These are phyloP conservation scores for Meteorus colon DNA, from an alignment of 2,888 invertebrate genomes.

Conservation along the genomic window DNA sequence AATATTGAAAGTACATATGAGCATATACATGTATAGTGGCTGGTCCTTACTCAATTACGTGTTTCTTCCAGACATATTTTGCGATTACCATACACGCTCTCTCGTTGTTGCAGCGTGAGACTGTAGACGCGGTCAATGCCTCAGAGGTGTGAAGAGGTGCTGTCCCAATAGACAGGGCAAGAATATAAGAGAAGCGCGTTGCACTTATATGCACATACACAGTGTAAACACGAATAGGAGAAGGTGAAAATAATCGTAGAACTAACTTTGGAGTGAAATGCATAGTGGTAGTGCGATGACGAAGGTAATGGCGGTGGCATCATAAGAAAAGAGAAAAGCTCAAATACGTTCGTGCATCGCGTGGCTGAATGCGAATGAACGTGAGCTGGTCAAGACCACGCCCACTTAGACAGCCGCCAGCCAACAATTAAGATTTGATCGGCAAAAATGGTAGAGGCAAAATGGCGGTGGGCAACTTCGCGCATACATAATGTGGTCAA, in stretches of 20 bases:
- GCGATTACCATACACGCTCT: constrained; percentile 62
- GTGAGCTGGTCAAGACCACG: constrained; percentile 66
- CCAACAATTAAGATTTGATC: constrained; percentile 74
- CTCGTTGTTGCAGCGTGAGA: constrained; percentile 49
- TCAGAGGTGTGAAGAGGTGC: not conserved
- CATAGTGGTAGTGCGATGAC: constrained; percentile 16
- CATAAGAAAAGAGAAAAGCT: constrained; percentile 59
- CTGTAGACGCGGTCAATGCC: constrained; percentile 10
- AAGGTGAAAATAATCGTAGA: constrained; percentile 47
- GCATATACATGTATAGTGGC: not conserved
- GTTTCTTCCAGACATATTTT: constrained; percentile 38
- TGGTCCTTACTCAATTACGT: constrained; percentile 51
- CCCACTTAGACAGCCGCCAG: constrained; percentile 73
- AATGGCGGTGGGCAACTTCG: constrained; percentile 70
- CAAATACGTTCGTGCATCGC: constrained; percentile 70
- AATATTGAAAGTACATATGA: constrained; percentile 29
- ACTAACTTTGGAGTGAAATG: constrained; percentile 29
- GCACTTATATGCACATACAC: not conserved
- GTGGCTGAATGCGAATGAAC: constrained; percentile 69
- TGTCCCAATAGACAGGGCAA: constrained; percentile 51
- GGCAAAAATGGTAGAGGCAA: constrained; percentile 73
- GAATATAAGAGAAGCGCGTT: constrained; percentile 35
- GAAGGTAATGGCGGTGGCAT: constrained; percentile 22
- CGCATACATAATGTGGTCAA: constrained; percentile 67
- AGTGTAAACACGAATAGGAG: not conserved